These are phyloP conservation scores for Dolichopus griseipennis DNA, from an alignment of 2,888 invertebrate genomes.

Conservation along the genomic window DNA sequence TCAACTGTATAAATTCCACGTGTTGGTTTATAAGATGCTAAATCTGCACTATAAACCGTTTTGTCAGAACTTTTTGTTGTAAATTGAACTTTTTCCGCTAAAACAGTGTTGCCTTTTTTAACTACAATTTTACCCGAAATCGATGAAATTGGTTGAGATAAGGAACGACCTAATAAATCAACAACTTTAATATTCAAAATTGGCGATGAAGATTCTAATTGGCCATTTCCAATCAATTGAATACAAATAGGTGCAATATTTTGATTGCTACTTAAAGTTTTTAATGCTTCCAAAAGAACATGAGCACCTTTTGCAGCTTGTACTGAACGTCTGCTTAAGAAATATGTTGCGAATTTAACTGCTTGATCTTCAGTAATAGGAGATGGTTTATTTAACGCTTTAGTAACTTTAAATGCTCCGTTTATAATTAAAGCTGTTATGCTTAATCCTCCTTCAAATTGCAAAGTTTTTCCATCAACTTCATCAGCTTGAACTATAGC, in stretches of 20 bases:
- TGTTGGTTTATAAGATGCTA: slow-evolving; percentile 66
- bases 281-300: slow-evolving; percentile 68
- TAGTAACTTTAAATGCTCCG: slow-evolving; percentile 52
- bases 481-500: slow-evolving; percentile 93
- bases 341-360: slow-evolving; percentile 82
- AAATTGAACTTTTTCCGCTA: slow-evolving; percentile 47
- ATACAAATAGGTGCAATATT: slow-evolving; percentile 78
- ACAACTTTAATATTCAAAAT: slow-evolving; percentile 62
- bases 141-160: slow-evolving; percentile 40
- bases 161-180: slow-evolving; percentile 63
- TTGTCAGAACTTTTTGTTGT: slow-evolving; percentile 61
- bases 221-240: slow-evolving; percentile 66
- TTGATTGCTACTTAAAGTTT: slow-evolving; percentile 52
- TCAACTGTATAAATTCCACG: slow-evolving; percentile 79
- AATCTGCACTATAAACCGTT: slow-evolving; percentile 65
- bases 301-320: slow-evolving; percentile 77
- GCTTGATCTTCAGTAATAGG: slow-evolving; percentile 69
- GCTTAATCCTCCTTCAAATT: slow-evolving; percentile 87
- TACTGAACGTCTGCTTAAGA: slow-evolving; percentile 81
- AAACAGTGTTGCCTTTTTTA: slow-evolving; percentile 54
- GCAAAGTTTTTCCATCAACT: slow-evolving; percentile 75
- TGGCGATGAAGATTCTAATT: slow-evolving; percentile 67
- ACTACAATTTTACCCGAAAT: slow-evolving; percentile 32
- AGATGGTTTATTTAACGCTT: slow-evolving; percentile 54
- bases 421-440: slow-evolving; percentile 59